Evolutionary conservation across 2,888 invertebrate species (phyloP).

Genomic region (Silvanus unidentatus): DNA sequence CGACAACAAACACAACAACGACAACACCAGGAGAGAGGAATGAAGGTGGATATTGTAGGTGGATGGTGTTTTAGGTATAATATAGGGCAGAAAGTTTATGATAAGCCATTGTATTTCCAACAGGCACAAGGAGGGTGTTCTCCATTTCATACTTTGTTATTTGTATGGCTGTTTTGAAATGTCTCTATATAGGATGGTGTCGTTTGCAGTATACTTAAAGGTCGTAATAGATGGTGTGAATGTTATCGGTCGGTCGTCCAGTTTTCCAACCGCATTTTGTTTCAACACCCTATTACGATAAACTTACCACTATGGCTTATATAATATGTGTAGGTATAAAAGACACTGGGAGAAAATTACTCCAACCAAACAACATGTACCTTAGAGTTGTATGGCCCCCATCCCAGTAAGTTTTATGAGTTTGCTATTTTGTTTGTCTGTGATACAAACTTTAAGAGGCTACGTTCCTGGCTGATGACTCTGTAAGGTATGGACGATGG

Average conservation of each 20-base stretch:
- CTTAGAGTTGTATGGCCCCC: not conserved
- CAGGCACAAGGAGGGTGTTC: slow-evolving; percentile 15
- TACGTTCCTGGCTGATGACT: too few species aligned
- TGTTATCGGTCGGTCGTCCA: slow-evolving; percentile 13
- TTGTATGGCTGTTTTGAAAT: slow-evolving; percentile 16
- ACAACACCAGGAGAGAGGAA: too few species aligned
- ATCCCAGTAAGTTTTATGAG: not conserved
- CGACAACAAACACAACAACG: slow-evolving; percentile 2
- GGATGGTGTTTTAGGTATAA: not conserved
- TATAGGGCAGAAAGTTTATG: slow-evolving; percentile 14
- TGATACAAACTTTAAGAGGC: not conserved
- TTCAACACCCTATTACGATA: not conserved
- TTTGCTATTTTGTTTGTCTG: not conserved
- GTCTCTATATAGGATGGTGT: slow-evolving; percentile 7
- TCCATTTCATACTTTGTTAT: slow-evolving; percentile 24
- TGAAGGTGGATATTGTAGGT: slow-evolving; percentile 4
- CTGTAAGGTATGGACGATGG: slow-evolving; percentile 8
- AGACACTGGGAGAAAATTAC: slow-evolving; percentile 5
- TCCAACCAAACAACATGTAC: not conserved
- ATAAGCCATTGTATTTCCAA: slow-evolving; percentile 15
- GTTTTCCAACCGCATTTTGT: slow-evolving; percentile 8
- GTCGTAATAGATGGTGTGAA: slow-evolving; percentile 12
- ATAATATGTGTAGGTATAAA: not conserved
- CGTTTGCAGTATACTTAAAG: slow-evolving; percentile 17
- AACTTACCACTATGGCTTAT: not conserved